These are phyloP conservation scores for Nematostella vectensis DNA, from an alignment of 92 coral and sea anemone species.

Conservation along the genomic window DNA sequence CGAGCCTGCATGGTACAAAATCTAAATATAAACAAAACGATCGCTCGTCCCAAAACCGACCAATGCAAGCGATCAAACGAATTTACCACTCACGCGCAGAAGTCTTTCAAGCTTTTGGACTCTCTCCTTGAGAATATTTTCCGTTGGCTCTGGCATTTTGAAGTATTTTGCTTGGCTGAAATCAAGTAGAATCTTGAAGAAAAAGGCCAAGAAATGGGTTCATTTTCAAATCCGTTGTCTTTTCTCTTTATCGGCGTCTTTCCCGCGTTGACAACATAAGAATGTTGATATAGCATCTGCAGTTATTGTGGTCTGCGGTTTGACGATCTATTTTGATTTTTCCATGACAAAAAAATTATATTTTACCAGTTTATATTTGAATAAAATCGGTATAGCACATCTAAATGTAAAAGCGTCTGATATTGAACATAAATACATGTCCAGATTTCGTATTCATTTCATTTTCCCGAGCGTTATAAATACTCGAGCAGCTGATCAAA, in stretches of 20 bases:
- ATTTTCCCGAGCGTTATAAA: no score
- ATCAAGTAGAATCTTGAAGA: no score
- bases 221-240: neutral
- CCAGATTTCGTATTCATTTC: no score
- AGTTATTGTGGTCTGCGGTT: slow-evolving; percentile 39
- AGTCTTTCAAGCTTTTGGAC: slow-evolving; percentile 90
- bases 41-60: neutral
- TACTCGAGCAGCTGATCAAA: slow-evolving; percentile 3
- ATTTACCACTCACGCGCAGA: slow-evolving; percentile 65
- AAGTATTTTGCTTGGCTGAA: neutral
- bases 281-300: slow-evolving; percentile 51
- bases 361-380: no score
- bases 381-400: no score
- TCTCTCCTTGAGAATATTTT: slow-evolving; percentile 68
- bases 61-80: no score
- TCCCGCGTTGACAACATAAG: slow-evolving; percentile 57
- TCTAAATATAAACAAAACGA: neutral
- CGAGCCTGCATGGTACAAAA: slow-evolving; percentile 55
- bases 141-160: slow-evolving; percentile 80
- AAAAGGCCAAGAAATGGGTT: no score
- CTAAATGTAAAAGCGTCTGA: no score
- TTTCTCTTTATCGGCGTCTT: slow-evolving; percentile 20
- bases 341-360: no score
- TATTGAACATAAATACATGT: no score
- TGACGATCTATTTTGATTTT: slow-evolving; percentile 6